Evolutionary conservation across 2,797 vertebrate species (phyloP).

Genomic region (Channallabes apus): DNA sequence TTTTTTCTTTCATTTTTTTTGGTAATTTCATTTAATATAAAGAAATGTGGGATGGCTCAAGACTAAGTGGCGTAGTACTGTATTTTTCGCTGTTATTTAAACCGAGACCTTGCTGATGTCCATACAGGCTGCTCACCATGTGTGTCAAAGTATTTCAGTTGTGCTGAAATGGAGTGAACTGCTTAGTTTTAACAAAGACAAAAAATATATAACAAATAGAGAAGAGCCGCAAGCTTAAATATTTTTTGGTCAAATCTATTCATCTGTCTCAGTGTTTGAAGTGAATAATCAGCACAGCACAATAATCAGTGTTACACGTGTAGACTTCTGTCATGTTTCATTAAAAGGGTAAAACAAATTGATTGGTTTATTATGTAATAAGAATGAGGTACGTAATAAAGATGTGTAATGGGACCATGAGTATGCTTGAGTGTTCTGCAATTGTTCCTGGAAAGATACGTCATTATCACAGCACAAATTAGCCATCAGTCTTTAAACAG

Average conservation of each 20-base stretch:
- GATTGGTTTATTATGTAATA: background rate
- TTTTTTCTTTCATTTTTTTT: too few species aligned
- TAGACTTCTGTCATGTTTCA: background rate
- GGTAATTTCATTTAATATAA: too few species aligned
- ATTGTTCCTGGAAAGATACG: constrained; percentile 16
- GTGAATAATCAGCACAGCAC: background rate
- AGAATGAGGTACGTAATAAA: background rate
- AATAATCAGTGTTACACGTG: background rate
- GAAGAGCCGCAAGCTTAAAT: background rate
- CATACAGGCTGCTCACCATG: background rate
- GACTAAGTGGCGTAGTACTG: background rate
- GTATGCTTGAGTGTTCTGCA: background rate
- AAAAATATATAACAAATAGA: background rate
- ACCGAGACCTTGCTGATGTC: background rate
- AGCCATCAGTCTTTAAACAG: constrained; percentile 54
- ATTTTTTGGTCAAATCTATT: background rate
- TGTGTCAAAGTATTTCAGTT: background rate
- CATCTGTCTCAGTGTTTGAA: background rate
- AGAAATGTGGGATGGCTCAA: too few species aligned
- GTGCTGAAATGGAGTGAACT: background rate
- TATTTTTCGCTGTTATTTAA: background rate
- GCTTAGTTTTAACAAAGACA: background rate
- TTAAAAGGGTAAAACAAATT: background rate
- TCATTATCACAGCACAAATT: constrained; percentile 31
- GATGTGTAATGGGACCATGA: background rate